Evolutionary conservation across 30 jellyfish, hydroid and myxozoan species (phyloP), one percentile per base, ranked within the genome.

Genomic region (Pelagia noctiluca): DNA sequence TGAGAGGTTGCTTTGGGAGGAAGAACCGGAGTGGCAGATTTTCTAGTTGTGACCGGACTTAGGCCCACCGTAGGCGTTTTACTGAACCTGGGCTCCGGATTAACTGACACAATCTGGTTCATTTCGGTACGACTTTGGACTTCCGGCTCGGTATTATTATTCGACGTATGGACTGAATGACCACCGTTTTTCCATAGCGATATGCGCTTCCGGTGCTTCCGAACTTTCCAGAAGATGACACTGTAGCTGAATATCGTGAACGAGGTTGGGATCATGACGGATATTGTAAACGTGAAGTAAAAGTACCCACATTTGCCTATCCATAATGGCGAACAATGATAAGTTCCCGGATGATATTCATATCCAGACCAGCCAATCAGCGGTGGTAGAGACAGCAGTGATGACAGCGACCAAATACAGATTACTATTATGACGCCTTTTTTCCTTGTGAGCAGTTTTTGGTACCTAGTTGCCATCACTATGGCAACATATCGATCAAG

Each of bases 301-400:
- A 69, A 85, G 54, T 85, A 85, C 54, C 75, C 74, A 35, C 95
- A 85, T 33, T 66, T 81, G 16, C 84, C 83, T 3, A 64, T 30
- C 95, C 95, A 85, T 35, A 69, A 42, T 3, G 95, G 95, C 7
- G 95, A 85, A 36, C 95, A 85, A 57, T 85, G 95, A 25, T 71
- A 49, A 42, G 95, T 85, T 64, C 95, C 95, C 70, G 88, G 84
- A 74, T 85, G 78, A 42, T 85, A 85, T 78, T 85, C 68, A 66
- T 85, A 85, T 24, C 78, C 35, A 0, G 95, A 85, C 95, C 95
- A 85, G 78, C 95, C 95, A 66, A 85, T 48, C 49, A 85, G 70
- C 47, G 95, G 95, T 25, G 95, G 95, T 75, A 61, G 18, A 26
- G 88, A 85, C 60, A 74, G 35, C 26, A 85, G 0, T 21, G 75